These are phyloP conservation scores for Spinibarbus caldwelli DNA, from an alignment of 2,797 vertebrate genomes.

Conservation along the genomic window DNA sequence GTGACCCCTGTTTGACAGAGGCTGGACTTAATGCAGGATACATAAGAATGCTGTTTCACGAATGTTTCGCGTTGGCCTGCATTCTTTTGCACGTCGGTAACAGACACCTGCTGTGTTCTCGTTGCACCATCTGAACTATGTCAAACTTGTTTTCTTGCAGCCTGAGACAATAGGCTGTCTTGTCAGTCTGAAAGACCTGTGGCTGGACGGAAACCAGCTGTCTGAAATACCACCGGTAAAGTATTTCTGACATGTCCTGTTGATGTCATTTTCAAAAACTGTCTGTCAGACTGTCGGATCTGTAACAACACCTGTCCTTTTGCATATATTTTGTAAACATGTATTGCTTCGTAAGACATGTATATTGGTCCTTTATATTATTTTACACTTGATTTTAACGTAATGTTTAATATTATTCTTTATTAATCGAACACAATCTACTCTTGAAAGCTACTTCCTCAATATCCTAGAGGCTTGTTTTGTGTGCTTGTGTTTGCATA, in stretches of 20 bases:
- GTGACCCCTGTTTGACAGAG: not conserved
- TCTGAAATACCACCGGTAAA: slow-evolving; percentile 91
- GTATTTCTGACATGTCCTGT: slow-evolving; percentile 33
- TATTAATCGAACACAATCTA: not conserved
- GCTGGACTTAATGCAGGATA: slow-evolving; percentile 40
- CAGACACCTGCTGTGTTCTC: slow-evolving; percentile 34
- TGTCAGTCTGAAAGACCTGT: slow-evolving; percentile 94
- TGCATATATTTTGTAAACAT: not conserved
- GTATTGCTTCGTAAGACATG: no score
- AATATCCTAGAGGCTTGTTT: not conserved
- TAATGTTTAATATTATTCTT: not conserved
- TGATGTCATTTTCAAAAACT: slow-evolving; percentile 10
- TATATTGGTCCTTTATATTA: not conserved
- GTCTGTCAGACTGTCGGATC: not conserved
- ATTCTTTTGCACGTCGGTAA: slow-evolving; percentile 19
- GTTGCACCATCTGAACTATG: slow-evolving; percentile 42
- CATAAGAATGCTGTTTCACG: slow-evolving; percentile 26
- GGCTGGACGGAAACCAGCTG: slow-evolving; percentile 98
- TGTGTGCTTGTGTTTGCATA: not conserved
- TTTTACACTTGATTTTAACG: not conserved
- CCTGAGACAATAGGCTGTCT: slow-evolving; percentile 95
- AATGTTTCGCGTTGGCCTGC: slow-evolving; percentile 20
- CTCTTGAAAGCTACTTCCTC: not conserved
- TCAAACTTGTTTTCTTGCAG: slow-evolving; percentile 76
- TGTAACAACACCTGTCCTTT: not conserved